Evolutionary conservation across 2,797 vertebrate species (phyloP), one percentile per base, ranked within the genome.

Genomic region (Hirundo rustica): DNA sequence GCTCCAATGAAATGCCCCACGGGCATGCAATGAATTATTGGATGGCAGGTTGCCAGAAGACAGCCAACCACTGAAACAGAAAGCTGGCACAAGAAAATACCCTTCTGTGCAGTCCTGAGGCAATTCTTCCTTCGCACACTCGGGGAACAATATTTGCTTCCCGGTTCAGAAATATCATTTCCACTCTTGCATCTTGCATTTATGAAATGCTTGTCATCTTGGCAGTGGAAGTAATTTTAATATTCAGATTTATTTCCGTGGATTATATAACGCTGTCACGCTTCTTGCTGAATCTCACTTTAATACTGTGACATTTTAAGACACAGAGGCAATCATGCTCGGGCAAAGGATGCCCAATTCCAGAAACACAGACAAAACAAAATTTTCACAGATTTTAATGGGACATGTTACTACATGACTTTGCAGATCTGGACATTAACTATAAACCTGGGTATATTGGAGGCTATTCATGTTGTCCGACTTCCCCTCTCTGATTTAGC

Each of bases 21-120:
- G 81, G 84, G 76, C 77, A 89, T 32, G 55, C 86, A 67, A 18
- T 44, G 54, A 95, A 87, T 93, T 93, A 92, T 89, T 92, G 87
- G 74, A 74, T 76, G 74, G 93, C 77, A 74, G 42, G 64, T 58
- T 79, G 67, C 88, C 94, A 93, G 79, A 74, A 76, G 58, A 55
- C 61, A 91, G 76, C 16, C 72, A 95, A 9, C 26, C 38, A n/a
- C 64, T 38, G 78, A 74, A 91, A 85, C 20, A 92, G 55, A 79
- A 73, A 95, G 44, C 36, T 90, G 73, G 66, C 62, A 81, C 38
- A 21, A 81, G 55, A 32, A 88, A 88, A 72, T 16, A 60, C 17
- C 32, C 60, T 86, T 60, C 88, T 64, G 29, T 5, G 36, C 51
- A 78, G 77, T 11, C 30, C 60, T 64, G 34, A 82, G 71, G 87